Evolutionary conservation across 2,888 invertebrate genomes (phyloP), one percentile per base, ranked within the genome.

Genomic region (Pharmacophagus antenor): DNA sequence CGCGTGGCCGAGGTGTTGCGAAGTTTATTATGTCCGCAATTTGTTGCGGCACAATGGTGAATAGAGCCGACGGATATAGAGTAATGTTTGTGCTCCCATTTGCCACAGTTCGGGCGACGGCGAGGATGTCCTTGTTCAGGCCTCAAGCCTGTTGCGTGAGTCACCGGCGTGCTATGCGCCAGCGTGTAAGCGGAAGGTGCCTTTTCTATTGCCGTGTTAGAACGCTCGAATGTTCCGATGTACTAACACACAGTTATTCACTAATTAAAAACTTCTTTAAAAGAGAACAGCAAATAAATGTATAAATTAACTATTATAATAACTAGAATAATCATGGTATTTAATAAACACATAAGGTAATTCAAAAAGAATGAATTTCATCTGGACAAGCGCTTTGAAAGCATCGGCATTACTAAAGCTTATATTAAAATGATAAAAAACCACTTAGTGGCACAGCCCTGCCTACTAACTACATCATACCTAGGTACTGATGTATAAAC

Each of bases 81-180:
- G 87, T 77, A 87, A 88, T 88, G 86, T 85, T 87, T 85, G 81
- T 85, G 82, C 84, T 85, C 78, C 83, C 77, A 83, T 85, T 85
- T 79, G 82, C 77, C 72, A 76, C 80, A 78, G 79, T 72, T 73
- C 69, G 70, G 73, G 71, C 50, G 72, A 73, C 70, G 74, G 73
- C 74, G 72, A 79, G 81, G 79, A 75, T 79, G 88, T 83, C 88
- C 89, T 88, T 86, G 85, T 85, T 81, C 81, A 78, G 81, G 81
- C 80, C 83, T 83, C 77, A 65, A 72, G 76, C 71, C 63, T 68
- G 69, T 56, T 64, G 69, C 65, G 66, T 88, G 85, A 88, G 71
- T 88, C 88, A 88, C 73, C 72, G 74, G 69, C 68, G 70, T 72
- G 77, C 77, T 81, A 84, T 84, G 80, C 81, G 74, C 71, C 74